Evolutionary conservation across 2,888 invertebrate species (phyloP), one percentile per base, ranked within the genome.

Genomic region (Brachyptera putata): DNA sequence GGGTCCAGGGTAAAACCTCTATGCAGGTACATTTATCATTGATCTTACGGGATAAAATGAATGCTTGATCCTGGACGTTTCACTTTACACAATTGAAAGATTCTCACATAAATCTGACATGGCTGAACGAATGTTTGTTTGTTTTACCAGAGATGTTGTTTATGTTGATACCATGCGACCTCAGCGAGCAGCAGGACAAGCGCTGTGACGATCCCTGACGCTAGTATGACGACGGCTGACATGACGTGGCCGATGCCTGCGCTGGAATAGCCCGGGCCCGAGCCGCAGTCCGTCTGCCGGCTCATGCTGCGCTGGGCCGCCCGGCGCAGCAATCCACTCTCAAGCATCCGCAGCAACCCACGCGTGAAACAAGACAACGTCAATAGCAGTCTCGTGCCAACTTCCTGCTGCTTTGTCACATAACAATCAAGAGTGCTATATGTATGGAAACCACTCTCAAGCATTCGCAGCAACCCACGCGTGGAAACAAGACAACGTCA

Each of bases 241-340:
- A 67, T 66, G 1, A 73, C 70, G 64, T 73, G 70, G 62, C 69
- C 69, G 30, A 68, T 61, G 26, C 70, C 68, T 13, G 71, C 72
- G 64, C 70, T 72, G 3, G 71, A 72, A 63, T 72, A 72, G 24
- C 67, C 68, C 11, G 69, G 64, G 14, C 65, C 61, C 14, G 55
- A 46, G 16, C 62, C 59, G 26, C 61, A 62, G 5, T 14, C 57
- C 39, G 57, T 34, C 5, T 22, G 25, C 9, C 14, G 5, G 11
- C 14, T 14, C 21, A 63, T 18, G 30, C 50, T 60, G 36, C 59
- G 18, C 7, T n/a, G 25, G 9, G 36, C 30, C 22, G 46, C 46
- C 18, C 55, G 39, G 1, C 36, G 16, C n/a, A 62, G 18, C 18
- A 63, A 3, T 9, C 65, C 65, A 16, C 56, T 34, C 30, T 65